These are phyloP conservation scores for Caenorhabditis becei DNA, from an alignment of 2,888 invertebrate species.

Conservation along the genomic window DNA sequence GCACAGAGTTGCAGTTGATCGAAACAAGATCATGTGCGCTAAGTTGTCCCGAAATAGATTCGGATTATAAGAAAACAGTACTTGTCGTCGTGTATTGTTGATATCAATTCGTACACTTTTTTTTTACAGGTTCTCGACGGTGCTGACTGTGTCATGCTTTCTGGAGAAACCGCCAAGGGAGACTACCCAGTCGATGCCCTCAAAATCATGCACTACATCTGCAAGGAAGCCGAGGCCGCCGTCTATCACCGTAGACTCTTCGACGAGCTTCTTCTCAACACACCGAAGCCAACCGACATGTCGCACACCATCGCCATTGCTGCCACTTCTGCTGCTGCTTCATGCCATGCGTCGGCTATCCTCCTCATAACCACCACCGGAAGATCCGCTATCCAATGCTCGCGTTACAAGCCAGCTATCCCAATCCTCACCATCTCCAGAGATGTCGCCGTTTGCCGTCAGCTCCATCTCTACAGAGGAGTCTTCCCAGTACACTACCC, in stretches of 20 bases:
- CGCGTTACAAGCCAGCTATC: slow-evolving; percentile 94
- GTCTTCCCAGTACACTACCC: slow-evolving; percentile 92
- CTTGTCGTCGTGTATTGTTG: slow-evolving; percentile 8
- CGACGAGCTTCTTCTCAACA: slow-evolving; percentile 86
- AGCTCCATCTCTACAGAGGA: slow-evolving; percentile 92
- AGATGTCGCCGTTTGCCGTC: slow-evolving; percentile 90
- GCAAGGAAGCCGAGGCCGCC: slow-evolving; percentile 93
- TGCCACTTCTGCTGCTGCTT: slow-evolving; percentile 93
- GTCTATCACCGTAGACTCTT: slow-evolving; percentile 94
- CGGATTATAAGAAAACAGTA: slow-evolving; percentile 22
- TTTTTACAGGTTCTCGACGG: slow-evolving; percentile 90
- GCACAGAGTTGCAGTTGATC: slow-evolving; percentile 70
- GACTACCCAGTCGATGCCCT: slow-evolving; percentile 94
- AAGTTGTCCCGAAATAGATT: slow-evolving; percentile 68
- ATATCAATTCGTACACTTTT: neutral
- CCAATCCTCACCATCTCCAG: slow-evolving; percentile 95
- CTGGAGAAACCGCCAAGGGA: slow-evolving; percentile 98
- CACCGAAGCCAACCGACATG: slow-evolving; percentile 86
- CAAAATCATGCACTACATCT: slow-evolving; percentile 84
- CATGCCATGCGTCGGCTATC: slow-evolving; percentile 92
- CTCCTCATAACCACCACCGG: slow-evolving; percentile 90
- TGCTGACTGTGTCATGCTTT: slow-evolving; percentile 98
- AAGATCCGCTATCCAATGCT: slow-evolving; percentile 90
- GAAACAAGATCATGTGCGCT: slow-evolving; percentile 66
- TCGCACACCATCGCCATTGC: slow-evolving; percentile 95